phyloP scores from a whole-genome alignment of 2,797 vertebrate genomes.

The Scarus forsteni region DNA sequence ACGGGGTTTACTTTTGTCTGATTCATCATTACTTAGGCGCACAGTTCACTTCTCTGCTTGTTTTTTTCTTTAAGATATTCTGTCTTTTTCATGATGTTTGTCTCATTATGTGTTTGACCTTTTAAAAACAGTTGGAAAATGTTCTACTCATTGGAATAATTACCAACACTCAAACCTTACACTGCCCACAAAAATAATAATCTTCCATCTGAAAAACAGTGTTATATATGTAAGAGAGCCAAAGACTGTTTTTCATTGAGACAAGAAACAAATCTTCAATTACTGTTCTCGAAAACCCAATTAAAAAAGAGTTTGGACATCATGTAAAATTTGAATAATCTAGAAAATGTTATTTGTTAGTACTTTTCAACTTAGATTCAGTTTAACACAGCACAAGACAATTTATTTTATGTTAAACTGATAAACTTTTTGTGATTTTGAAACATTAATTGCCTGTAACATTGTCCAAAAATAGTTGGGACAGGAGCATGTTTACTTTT shows the following conservation, averaged over 20 bases:
- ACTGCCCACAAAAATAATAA: conserved; percentile 47
- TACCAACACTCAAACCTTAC: conserved; percentile 39
- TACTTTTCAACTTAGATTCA: no score
- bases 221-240: conserved; percentile 55
- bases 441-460: no score
- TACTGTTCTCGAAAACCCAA: no score
- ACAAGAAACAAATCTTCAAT: not conserved
- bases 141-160: conserved; percentile 13
- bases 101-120: conserved; percentile 34
- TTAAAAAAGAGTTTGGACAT: no score
- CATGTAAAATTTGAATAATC: no score
- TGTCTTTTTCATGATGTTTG: conserved; percentile 26
- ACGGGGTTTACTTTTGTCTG: conserved; percentile 40
- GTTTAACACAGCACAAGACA: no score
- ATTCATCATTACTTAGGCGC: conserved; percentile 39
- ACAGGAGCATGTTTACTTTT: no score
- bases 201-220: conserved; percentile 45
- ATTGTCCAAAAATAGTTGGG: no score
- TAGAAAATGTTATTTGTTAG: no score
- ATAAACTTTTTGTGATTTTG: no score
- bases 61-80: conserved; percentile 38
- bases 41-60: conserved; percentile 31
- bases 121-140: conserved; percentile 41
- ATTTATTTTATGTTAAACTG: no score
- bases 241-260: conserved; percentile 42